Conservation (phyloP, 2,113 vertebrate genomes). For the Phyllostomus discolor region DNA sequence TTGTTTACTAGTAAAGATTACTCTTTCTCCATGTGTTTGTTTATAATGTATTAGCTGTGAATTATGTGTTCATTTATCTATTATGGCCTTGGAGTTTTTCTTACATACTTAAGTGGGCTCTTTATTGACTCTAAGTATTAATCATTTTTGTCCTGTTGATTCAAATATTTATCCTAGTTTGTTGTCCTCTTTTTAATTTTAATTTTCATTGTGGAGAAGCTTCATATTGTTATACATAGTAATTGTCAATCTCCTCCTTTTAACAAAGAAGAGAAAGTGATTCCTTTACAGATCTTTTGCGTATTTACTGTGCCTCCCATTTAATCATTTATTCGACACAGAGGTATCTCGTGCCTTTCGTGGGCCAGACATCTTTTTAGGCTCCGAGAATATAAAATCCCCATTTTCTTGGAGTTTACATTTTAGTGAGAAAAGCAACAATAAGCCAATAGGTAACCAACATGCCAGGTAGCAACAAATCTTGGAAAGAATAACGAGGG, state of each 20-base stretch:
- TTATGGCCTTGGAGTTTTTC: not conserved
- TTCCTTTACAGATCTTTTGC: not conserved
- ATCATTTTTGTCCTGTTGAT: slow-evolving; percentile 25
- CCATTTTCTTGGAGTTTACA: not conserved
- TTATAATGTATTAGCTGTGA: not conserved
- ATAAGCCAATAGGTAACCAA: not conserved
- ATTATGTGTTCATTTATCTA: slow-evolving; percentile 32
- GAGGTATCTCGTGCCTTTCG: not conserved
- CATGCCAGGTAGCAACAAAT: not conserved
- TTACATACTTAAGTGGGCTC: slow-evolving; percentile 35
- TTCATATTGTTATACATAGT: not conserved
- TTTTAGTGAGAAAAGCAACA: not conserved
- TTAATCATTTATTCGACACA: not conserved
- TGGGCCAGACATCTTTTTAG: not conserved
- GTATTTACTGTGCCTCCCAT: not conserved
- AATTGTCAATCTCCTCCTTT: not conserved
- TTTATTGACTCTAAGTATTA: not conserved
- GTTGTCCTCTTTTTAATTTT: slow-evolving; percentile 5
- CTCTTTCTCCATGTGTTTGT: not conserved
- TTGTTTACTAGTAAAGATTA: slow-evolving; percentile 17
- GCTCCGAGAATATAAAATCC: not conserved
- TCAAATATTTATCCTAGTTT: slow-evolving; percentile 8
- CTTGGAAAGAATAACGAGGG: not conserved
- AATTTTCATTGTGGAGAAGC: slow-evolving; percentile 8
- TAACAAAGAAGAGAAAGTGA: not conserved